Percentiles rank a stretch among this genome's conserved stretches.
phyloP scores from a whole-genome alignment of 2,888 invertebrate genomes.

The Alloscopus bannaensis region DNA sequence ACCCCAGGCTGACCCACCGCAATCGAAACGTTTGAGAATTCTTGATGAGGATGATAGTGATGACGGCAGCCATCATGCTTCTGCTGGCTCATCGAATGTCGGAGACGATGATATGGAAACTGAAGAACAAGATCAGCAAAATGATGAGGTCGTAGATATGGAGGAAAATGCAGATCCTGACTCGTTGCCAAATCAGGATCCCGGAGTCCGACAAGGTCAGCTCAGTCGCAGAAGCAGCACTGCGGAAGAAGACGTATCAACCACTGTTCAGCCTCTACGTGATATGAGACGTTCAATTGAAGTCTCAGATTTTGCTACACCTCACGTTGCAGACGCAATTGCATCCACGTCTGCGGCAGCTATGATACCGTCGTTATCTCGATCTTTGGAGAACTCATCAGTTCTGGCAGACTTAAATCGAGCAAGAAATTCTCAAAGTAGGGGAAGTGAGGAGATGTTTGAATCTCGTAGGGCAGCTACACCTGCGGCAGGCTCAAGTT shows the following conservation, averaged over 20 bases:
- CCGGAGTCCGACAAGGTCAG: neutral
- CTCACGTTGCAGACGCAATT: constrained; percentile 20
- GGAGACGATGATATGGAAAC: constrained; percentile 36
- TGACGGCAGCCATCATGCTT: constrained; percentile 44
- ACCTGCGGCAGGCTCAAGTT: too few relatives aligned
- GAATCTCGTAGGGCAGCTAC: too few relatives aligned
- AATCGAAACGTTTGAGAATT: constrained; percentile 29
- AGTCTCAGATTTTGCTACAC: neutral
- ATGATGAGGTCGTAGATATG: constrained; percentile 9
- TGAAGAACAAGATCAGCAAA: constrained; percentile 16
- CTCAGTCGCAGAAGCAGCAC: too few relatives aligned
- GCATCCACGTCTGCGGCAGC: constrained; percentile 48
- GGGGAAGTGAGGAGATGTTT: too few relatives aligned
- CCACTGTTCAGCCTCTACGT: neutral
- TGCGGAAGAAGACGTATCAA: neutral
- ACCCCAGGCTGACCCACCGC: constrained; percentile 9
- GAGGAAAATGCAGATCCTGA: constrained; percentile 6
- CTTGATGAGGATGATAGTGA: constrained; percentile 16
- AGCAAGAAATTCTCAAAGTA: too few relatives aligned
- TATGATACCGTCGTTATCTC: constrained; percentile 31
- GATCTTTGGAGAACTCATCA: constrained; percentile 28
- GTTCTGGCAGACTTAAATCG: constrained; percentile 49
- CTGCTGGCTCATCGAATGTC: constrained; percentile 23
- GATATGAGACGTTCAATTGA: too few relatives aligned
- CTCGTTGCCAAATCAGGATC: neutral